Conservation (phyloP, 2,113 vertebrate species). For the Myxocyprinus asiaticus region DNA sequence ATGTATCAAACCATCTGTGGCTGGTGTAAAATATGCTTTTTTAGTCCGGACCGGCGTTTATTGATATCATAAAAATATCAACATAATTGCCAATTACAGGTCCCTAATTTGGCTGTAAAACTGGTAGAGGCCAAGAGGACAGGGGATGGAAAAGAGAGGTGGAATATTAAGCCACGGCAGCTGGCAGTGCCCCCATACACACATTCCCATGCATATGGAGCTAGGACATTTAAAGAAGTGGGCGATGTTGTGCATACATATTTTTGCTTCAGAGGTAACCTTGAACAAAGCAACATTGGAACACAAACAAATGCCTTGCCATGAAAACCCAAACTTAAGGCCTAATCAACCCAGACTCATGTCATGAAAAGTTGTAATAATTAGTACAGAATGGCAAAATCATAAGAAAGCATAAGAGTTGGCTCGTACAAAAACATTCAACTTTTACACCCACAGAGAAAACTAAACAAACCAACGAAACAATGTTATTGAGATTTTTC, state of each 20-base stretch:
- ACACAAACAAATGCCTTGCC: background rate
- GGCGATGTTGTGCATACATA: conserved; percentile 53
- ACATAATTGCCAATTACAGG: conserved; percentile 61
- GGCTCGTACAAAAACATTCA: background rate
- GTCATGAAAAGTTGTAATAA: too few relatives aligned
- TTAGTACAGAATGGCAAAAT: too few relatives aligned
- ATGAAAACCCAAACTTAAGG: background rate
- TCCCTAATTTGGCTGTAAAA: conserved; percentile 64
- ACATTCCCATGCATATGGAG: conserved; percentile 59
- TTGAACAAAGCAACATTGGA: conserved; percentile 46
- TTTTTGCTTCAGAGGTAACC: conserved; percentile 58
- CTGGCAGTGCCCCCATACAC: conserved; percentile 47
- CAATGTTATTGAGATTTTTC: too few relatives aligned
- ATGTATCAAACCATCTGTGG: conserved; percentile 59
- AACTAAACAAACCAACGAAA: too few relatives aligned
- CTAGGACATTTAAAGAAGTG: conserved; percentile 53
- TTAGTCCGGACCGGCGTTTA: conserved; percentile 54
- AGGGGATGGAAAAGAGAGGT: conserved; percentile 56
- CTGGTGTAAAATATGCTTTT: conserved; percentile 60
- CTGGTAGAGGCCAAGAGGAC: conserved; percentile 62
- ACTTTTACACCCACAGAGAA: too few relatives aligned
- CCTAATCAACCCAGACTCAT: too few relatives aligned
- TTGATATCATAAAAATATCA: conserved; percentile 63
- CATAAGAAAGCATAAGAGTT: too few relatives aligned
- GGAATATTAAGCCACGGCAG: conserved; percentile 60